Base-by-base conservation (phyloP, 2,797 vertebrate species). In the Rhinogobio ventralis region DNA sequence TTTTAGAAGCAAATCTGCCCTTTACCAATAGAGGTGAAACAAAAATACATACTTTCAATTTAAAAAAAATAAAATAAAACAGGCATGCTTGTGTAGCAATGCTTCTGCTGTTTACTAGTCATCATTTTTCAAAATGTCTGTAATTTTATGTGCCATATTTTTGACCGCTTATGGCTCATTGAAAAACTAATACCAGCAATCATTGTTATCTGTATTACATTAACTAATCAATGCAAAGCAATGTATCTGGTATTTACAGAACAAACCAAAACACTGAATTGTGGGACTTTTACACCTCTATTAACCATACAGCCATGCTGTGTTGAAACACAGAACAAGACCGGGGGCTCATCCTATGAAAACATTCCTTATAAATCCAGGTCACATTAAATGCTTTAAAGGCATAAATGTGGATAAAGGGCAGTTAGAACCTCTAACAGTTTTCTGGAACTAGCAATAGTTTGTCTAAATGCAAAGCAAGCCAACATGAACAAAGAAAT, bases 401-500 rank as follows among this genome's bases (percentile, higher is more conserved):
- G 3, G 25, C 4, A 28, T 45, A 62, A 20, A 42, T 78, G 23
- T 66, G 23, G 57, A 66, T 75, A 74, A 46, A 64, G 73, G 15
- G 7, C 46, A 76, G 49, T 76, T 28, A 68, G 60, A 68, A 45
- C 33, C 0, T 36, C 13, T 7, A 23, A 11, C 42, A 30, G 25
- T 69, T 78, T 77, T 57, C 73, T 77, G 36, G 49, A 84, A 57
- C n/a, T 77, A 69, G 13, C 17, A 77, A 53, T 19, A 14, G 33
- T 75, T 64, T 67, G 17, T 67, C 72, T 66, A 67, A 76, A 53
- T 28, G 46, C 46, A 76, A 78, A 77, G 39, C 64, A 78, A 84
- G 82, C 51, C 39, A 84, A 78, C 36, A 71, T 20, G 20, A 71
- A 79, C 74, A 62, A 60, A 79, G 74, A 23, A 19, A 53, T 8